Evolutionary conservation across 2,888 invertebrate species (phyloP).

Genomic region (Rotaria sp.): DNA sequence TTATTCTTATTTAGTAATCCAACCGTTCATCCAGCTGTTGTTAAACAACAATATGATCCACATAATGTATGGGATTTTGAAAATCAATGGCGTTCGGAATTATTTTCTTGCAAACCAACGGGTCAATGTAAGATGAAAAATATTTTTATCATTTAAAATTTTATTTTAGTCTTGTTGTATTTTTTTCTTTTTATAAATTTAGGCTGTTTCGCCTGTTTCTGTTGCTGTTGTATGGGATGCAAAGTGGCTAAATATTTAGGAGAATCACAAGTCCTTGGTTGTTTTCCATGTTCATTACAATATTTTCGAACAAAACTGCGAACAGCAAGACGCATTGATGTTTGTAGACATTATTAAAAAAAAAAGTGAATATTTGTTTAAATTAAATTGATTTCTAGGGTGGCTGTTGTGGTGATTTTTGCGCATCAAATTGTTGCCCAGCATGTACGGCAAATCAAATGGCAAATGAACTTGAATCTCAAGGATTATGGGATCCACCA

Average conservation of each 20-base stretch:
- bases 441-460: background rate
- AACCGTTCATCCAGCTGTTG: background rate
- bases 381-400: background rate
- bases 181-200: background rate
- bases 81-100: background rate
- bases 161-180: background rate
- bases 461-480: background rate
- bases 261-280: background rate
- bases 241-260: background rate
- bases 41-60: background rate
- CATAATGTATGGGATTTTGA: background rate
- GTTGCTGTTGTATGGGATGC: background rate
- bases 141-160: background rate
- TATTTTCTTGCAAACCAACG: background rate
- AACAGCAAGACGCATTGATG: conserved; percentile 13
- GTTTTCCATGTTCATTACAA: background rate
- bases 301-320: background rate
- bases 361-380: background rate
- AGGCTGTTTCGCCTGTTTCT: background rate
- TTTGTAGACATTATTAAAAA: background rate
- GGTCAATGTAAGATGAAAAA: background rate
- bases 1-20: background rate
- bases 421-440: background rate
- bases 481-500: background rate
- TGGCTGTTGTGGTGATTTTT: background rate